Percentiles rank a stretch among this genome's conserved stretches.
Conservation (phyloP, 2,797 vertebrate genomes). For the Gobionotothen gibberifrons region DNA sequence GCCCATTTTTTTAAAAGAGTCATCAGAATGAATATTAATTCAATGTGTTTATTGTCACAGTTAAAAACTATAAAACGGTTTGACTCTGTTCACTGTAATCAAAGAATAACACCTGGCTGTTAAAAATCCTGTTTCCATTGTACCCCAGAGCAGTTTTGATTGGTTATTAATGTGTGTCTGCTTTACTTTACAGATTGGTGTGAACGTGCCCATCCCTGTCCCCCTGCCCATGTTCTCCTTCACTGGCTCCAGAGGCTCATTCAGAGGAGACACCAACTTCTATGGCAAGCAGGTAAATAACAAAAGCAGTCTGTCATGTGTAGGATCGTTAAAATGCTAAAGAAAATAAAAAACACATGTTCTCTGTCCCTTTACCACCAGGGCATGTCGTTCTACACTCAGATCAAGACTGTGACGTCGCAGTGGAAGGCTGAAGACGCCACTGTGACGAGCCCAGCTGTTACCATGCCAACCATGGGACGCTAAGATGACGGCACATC, state of each 20-base stretch:
- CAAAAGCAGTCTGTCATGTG: neutral
- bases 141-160: neutral
- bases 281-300: conserved; percentile 96
- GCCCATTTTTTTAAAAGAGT: no score
- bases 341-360: neutral
- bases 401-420: conserved; percentile 94
- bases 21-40: no score
- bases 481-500: conserved; percentile 75
- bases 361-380: conserved; percentile 52
- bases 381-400: conserved; percentile 96
- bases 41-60: no score
- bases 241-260: conserved; percentile 95
- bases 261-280: conserved; percentile 98
- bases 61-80: no score
- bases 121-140: neutral
- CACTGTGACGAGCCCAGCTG: conserved; percentile 87
- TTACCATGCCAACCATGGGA: conserved; percentile 96
- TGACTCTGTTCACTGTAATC: no score
- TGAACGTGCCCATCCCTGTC: conserved; percentile 98
- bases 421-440: conserved; percentile 97
- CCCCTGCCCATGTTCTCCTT: conserved; percentile 99
- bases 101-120: no score
- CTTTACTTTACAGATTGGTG: conserved; percentile 88
- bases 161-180: neutral
- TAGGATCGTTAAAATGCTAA: neutral